These are phyloP conservation scores for Eumaeus atala DNA, from an alignment of 1,140 invertebrate species.

Conservation along the genomic window DNA sequence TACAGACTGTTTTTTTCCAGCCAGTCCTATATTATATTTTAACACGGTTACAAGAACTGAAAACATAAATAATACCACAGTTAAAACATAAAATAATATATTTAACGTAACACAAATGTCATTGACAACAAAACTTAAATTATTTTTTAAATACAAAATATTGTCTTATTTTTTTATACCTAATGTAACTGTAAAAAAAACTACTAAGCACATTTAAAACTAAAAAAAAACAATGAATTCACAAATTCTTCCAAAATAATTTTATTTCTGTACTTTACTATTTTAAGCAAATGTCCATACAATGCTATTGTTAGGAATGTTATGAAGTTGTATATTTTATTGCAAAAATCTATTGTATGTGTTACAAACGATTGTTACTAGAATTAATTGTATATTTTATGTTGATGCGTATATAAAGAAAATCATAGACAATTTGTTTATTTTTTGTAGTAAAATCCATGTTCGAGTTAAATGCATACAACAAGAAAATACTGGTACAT, in stretches of 20 bases:
- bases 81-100: too few relatives aligned
- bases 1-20: too few relatives aligned
- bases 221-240: neutral
- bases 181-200: too few relatives aligned
- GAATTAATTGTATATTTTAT: conserved; percentile 19
- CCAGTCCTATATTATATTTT: too few relatives aligned
- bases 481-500: neutral
- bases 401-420: conserved; percentile 36
- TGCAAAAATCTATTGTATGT: conserved; percentile 2
- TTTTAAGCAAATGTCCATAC: neutral
- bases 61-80: too few relatives aligned
- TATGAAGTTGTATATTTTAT: conserved; percentile 17
- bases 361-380: conserved; percentile 13
- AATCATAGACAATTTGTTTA: conserved; percentile 15
- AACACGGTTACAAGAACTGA: too few relatives aligned
- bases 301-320: conserved; percentile 14
- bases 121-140: too few relatives aligned
- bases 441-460: conserved; percentile 21
- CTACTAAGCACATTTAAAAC: too few relatives aligned
- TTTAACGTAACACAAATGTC: too few relatives aligned
- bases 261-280: neutral
- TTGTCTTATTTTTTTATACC: too few relatives aligned
- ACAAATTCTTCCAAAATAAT: conserved; percentile 7
- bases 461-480: conserved; percentile 9
- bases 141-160: too few relatives aligned